These are phyloP conservation scores for Campaea margaritaria DNA, from an alignment of 2,888 invertebrate genomes.

Conservation along the genomic window DNA sequence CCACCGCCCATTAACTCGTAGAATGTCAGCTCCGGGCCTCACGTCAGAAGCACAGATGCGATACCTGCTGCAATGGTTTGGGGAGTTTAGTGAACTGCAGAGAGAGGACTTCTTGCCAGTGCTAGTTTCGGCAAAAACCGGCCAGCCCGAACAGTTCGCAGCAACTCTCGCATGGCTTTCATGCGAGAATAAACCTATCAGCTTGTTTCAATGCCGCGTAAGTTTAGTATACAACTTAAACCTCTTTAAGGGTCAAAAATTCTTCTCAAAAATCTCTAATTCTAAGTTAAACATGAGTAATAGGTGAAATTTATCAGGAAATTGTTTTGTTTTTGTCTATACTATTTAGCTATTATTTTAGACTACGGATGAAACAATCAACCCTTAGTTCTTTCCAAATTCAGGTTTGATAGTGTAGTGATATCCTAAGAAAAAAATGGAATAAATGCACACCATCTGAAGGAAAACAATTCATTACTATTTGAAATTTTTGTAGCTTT, in stretches of 20 bases:
- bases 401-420: no score
- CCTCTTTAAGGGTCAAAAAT: no score
- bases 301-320: no score
- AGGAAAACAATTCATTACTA: no score
- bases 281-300: not conserved
- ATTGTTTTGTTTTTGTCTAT: no score
- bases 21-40: slow-evolving; percentile 85
- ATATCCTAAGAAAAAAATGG: no score
- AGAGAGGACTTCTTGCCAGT: slow-evolving; percentile 93
- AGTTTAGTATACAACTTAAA: slow-evolving; percentile 52
- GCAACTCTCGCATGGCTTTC: slow-evolving; percentile 87
- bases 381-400: no score
- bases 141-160: slow-evolving; percentile 90
- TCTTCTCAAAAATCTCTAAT: no score
- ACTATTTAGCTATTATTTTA: no score
- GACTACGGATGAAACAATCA: no score
- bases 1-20: slow-evolving; percentile 60
- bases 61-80: slow-evolving; percentile 94
- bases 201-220: slow-evolving; percentile 93
- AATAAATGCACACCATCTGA: no score
- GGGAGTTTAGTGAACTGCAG: slow-evolving; percentile 95
- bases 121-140: slow-evolving; percentile 86
- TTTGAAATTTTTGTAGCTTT: no score
- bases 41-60: slow-evolving; percentile 91
- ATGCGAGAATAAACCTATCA: slow-evolving; percentile 91